A percentile compares a stretch with the other conserved stretches of the same genome.
These are phyloP conservation scores for Grus americana DNA, from an alignment of 2,113 vertebrate genomes.

Conservation along the genomic window DNA sequence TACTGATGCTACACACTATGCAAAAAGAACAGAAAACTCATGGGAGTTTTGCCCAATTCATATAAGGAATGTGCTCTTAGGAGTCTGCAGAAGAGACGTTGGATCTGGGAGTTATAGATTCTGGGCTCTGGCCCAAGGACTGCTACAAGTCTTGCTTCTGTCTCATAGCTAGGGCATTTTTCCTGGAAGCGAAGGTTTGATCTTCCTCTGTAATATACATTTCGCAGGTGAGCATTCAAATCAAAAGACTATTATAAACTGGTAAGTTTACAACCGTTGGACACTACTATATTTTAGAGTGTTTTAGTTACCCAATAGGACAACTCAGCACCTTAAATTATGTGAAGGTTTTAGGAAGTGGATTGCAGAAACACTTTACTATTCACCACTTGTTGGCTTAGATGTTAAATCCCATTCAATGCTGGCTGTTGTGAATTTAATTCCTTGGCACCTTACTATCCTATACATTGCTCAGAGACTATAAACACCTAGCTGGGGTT, in stretches of 20 bases:
- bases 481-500: neutral
- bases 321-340: neutral
- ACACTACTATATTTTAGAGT: neutral
- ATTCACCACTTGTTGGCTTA: neutral
- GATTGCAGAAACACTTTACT: neutral
- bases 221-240: neutral
- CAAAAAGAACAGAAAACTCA: neutral
- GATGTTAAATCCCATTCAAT: neutral
- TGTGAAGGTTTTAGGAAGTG: neutral
- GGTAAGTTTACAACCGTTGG: neutral
- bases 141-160: neutral
- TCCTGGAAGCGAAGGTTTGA: neutral
- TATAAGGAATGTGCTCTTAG: rapidly evolving
- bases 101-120: neutral
- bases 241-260: neutral
- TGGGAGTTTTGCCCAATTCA: neutral
- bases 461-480: neutral
- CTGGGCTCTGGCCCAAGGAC: neutral
- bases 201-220: neutral
- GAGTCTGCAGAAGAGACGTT: neutral
- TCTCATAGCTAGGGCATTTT: neutral
- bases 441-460: neutral
- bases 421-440: neutral
- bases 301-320: neutral
- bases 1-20: neutral